phyloP scores from a whole-genome alignment of 2,888 invertebrate genomes.

The Stenotaenia linearis region DNA sequence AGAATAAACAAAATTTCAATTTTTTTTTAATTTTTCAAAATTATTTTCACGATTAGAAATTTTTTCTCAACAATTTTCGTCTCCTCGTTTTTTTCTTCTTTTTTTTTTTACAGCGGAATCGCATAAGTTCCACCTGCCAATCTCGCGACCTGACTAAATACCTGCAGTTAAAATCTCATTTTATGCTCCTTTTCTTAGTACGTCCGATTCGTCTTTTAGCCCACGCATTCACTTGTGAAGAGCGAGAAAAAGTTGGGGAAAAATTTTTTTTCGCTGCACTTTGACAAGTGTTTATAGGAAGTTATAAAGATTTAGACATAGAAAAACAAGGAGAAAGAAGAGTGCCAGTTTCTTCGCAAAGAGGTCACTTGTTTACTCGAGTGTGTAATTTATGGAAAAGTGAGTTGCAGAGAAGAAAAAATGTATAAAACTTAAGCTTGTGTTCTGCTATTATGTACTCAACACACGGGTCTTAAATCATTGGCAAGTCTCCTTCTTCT shows the following conservation, averaged over 20 bases:
- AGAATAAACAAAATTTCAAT: neutral
- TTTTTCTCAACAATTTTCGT: too few species aligned
- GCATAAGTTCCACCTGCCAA: conserved; percentile 21
- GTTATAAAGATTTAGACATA: neutral
- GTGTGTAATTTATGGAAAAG: neutral
- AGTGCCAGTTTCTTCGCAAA: neutral
- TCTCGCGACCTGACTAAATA: neutral
- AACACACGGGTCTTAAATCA: conserved; percentile 34
- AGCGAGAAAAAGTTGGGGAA: neutral
- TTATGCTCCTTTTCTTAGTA: neutral
- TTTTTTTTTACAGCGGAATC: neutral
- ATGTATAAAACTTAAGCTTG: conserved; percentile 1
- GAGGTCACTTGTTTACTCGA: neutral
- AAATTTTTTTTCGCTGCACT: neutral
- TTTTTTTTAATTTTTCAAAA: neutral
- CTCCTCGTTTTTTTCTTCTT: neutral
- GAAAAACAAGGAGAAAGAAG: neutral
- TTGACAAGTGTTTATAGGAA: neutral
- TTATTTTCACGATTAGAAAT: neutral
- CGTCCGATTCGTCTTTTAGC: too few species aligned
- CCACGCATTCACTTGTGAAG: neutral
- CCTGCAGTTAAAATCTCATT: neutral
- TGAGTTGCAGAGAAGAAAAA: conserved; percentile 10
- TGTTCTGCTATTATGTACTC: conserved; percentile 21
- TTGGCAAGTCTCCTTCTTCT: conserved; percentile 30